A percentile compares a stretch with the other conserved stretches of the same genome.
phyloP scores from a whole-genome alignment of 2,113 vertebrate species.

The Centropristis striata region DNA sequence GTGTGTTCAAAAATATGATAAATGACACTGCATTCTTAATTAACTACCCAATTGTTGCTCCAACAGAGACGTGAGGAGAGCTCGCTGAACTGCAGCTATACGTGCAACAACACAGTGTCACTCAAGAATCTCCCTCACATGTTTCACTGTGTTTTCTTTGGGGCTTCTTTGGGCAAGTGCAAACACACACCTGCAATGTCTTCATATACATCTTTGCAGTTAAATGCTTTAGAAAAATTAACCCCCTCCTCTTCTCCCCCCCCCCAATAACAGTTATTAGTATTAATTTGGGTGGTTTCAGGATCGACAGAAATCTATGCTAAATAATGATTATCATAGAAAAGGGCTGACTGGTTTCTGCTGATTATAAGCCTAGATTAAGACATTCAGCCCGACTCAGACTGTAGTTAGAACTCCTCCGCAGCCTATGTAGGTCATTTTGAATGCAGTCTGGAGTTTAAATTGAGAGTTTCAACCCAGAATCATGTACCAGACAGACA shows the following conservation, averaged over 20 bases:
- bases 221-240: constrained; percentile 53
- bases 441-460: constrained; percentile 45
- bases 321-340: constrained; percentile 79
- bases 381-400: constrained; percentile 33
- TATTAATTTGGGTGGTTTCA: constrained; percentile 58
- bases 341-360: constrained; percentile 41
- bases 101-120: constrained; percentile 57
- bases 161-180: constrained; percentile 69
- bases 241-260: constrained; percentile 18
- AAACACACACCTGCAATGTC: constrained; percentile 68
- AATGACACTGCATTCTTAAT: constrained; percentile 35
- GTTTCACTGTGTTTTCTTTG: constrained; percentile 66
- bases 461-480: constrained; percentile 56
- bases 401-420: constrained; percentile 42
- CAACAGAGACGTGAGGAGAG: constrained; percentile 28
- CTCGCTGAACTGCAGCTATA: constrained; percentile 30
- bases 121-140: constrained; percentile 61
- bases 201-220: constrained; percentile 52
- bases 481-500: constrained; percentile 53
- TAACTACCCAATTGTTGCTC: constrained; percentile 34
- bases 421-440: constrained; percentile 42
- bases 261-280: constrained; percentile 75
- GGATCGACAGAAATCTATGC: constrained; percentile 48
- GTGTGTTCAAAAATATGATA: constrained; percentile 28
- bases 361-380: constrained; percentile 59